These are phyloP conservation scores for Condylura cristata DNA, from an alignment of 2,113 vertebrate species.

Conservation along the genomic window DNA sequence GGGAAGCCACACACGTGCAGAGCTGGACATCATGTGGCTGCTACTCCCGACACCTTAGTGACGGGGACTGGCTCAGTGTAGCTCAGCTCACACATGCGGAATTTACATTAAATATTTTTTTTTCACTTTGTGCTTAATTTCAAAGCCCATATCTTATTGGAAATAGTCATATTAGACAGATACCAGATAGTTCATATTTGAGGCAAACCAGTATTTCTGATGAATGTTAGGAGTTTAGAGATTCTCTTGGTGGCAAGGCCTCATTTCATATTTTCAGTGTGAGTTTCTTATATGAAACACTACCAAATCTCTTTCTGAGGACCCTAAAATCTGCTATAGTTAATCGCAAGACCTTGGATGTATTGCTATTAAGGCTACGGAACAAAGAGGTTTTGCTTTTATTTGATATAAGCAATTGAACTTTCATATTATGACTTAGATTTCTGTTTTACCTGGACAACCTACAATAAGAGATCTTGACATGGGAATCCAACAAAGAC, in stretches of 20 bases:
- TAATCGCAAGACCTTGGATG: background rate
- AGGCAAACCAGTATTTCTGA: background rate
- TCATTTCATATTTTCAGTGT: background rate
- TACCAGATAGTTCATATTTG: no score
- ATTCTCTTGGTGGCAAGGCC: background rate
- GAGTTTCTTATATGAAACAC: background rate
- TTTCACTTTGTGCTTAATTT: background rate
- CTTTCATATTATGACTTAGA: background rate
- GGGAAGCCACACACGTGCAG: no score
- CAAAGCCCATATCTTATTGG: background rate
- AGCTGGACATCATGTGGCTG: background rate
- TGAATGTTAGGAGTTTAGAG: background rate
- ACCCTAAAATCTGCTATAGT: background rate
- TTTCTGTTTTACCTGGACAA: background rate
- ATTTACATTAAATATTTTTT: background rate
- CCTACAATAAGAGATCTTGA: background rate
- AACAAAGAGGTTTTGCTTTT: background rate
- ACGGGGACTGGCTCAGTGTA: background rate
- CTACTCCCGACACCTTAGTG: background rate
- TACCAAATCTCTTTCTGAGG: background rate
- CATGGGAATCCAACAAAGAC: background rate
- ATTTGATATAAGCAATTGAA: background rate
- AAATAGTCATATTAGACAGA: no score
- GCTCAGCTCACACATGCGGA: no score
- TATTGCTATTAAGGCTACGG: background rate